phyloP scores from a whole-genome alignment of 2,888 invertebrate species.

The Phyllotreta cruciferae region DNA sequence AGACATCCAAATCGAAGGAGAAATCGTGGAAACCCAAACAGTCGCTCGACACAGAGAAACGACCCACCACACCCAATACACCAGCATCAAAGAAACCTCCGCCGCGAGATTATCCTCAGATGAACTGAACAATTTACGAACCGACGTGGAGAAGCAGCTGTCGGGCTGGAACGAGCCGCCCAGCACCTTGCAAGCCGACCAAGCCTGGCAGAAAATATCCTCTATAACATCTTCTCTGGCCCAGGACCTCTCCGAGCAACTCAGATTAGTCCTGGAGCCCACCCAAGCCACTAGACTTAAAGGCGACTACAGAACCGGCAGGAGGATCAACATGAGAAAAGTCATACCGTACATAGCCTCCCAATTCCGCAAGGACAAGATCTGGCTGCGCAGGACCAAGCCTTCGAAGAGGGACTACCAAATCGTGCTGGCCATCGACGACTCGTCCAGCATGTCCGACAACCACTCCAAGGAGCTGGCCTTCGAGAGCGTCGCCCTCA shows the following conservation, averaged over 20 bases:
- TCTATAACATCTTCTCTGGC: constrained; percentile 70
- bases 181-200: constrained; percentile 60
- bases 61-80: constrained; percentile 74
- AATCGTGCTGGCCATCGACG: constrained; percentile 94
- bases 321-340: constrained; percentile 97
- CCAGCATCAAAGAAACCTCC: constrained; percentile 43
- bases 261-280: constrained; percentile 94
- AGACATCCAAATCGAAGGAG: constrained; percentile 77
- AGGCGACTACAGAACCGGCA: constrained; percentile 96
- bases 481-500: constrained; percentile 92
- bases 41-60: constrained; percentile 76
- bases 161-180: constrained; percentile 63
- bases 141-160: constrained; percentile 63
- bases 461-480: constrained; percentile 90
- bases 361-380: constrained; percentile 98
- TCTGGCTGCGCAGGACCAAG: constrained; percentile 95
- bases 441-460: constrained; percentile 91
- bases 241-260: constrained; percentile 89
- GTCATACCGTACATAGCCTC: constrained; percentile 99
- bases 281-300: constrained; percentile 89
- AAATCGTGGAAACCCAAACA: constrained; percentile 69
- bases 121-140: constrained; percentile 60
- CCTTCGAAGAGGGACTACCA: constrained; percentile 96
- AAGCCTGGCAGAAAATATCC: constrained; percentile 70
- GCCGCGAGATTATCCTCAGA: constrained; percentile 50